A percentile compares a stretch with the other conserved stretches of the same genome.
Evolutionary conservation across 2,797 vertebrate species (phyloP).

Genomic region (Liparis tanakae): DNA sequence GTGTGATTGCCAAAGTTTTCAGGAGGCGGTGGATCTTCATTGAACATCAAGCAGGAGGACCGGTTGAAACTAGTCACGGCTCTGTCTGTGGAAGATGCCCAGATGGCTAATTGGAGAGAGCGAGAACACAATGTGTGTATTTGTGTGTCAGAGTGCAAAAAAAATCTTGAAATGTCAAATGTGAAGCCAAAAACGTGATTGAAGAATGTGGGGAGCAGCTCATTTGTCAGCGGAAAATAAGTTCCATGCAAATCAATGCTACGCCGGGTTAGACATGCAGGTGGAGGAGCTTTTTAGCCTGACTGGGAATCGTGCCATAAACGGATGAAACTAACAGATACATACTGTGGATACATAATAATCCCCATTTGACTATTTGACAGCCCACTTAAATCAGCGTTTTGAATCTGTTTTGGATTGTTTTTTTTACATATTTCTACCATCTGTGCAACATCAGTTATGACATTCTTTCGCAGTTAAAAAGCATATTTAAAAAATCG

Average conservation of each 20-base stretch:
- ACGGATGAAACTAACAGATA: slow-evolving; percentile 11
- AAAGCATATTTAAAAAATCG: slow-evolving; percentile 4
- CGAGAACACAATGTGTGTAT: slow-evolving; percentile 6
- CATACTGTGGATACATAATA: not conserved
- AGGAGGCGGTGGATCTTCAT: not conserved
- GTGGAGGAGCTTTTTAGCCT: slow-evolving; percentile 13
- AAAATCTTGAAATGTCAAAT: slow-evolving; percentile 11
- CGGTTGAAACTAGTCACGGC: slow-evolving; percentile 13
- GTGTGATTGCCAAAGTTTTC: not conserved
- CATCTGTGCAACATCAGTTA: slow-evolving; percentile 39
- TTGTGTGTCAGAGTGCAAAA: slow-evolving; percentile 19
- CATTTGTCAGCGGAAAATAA: slow-evolving; percentile 27
- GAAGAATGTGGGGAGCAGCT: slow-evolving; percentile 20
- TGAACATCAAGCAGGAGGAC: not conserved
- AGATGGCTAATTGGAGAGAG: not conserved
- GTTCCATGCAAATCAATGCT: slow-evolving; percentile 9
- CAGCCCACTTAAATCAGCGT: slow-evolving; percentile 10
- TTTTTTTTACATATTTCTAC: slow-evolving; percentile 37
- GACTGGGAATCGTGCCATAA: not conserved
- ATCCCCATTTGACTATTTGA: not conserved
- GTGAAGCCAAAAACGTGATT: slow-evolving; percentile 22
- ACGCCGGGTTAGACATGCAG: not conserved
- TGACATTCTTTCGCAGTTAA: slow-evolving; percentile 12
- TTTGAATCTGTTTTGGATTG: slow-evolving; percentile 24
- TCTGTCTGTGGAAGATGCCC: not conserved